Evolutionary conservation across 2,888 invertebrate species (phyloP).

Genomic region (Rotaria magnacalcarata): DNA sequence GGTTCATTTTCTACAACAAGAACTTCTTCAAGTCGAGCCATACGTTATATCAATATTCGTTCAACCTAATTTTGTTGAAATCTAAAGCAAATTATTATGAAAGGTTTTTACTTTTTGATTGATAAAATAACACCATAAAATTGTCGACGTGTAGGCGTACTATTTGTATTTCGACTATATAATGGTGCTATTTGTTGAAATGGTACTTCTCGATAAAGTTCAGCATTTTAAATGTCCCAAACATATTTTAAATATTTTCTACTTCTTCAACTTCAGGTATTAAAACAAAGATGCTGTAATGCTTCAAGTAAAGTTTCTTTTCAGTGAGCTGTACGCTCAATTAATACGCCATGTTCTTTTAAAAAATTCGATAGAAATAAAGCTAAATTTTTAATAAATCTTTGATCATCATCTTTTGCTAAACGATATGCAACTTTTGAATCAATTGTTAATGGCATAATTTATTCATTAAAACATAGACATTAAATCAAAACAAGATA

Average conservation of each 20-base stretch:
- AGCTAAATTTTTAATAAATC: conserved; percentile 95
- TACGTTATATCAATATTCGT: conserved; percentile 94
- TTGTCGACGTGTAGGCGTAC: conserved; percentile 54
- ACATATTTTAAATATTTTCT: conserved; percentile 97
- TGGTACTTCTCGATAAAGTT: conserved; percentile 77
- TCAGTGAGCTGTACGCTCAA: conserved; percentile 63
- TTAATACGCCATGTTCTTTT: conserved; percentile 85
- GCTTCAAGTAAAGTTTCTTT: conserved; percentile 47
- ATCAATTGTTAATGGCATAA: conserved; percentile 65
- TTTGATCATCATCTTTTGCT: conserved; percentile 92
- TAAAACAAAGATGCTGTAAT: conserved; percentile 59
- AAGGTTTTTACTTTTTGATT: conserved; percentile 42
- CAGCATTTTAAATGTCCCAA: conserved; percentile 84
- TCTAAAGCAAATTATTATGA: neutral
- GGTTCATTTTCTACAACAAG: conserved; percentile 99
- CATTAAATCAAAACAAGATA: conserved; percentile 58
- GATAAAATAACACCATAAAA: conserved; percentile 60
- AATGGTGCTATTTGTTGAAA: conserved; percentile 61
- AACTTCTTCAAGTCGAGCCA: conserved; percentile 99
- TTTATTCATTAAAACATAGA: neutral
- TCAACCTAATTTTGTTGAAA: conserved; percentile 59
- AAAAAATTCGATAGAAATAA: conserved; percentile 92
- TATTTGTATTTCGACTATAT: conserved; percentile 9
- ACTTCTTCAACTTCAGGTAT: conserved; percentile 94
- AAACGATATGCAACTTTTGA: conserved; percentile 86